Conservation (phyloP, 1,140 invertebrate genomes). For the Lepidurus packardi region DNA sequence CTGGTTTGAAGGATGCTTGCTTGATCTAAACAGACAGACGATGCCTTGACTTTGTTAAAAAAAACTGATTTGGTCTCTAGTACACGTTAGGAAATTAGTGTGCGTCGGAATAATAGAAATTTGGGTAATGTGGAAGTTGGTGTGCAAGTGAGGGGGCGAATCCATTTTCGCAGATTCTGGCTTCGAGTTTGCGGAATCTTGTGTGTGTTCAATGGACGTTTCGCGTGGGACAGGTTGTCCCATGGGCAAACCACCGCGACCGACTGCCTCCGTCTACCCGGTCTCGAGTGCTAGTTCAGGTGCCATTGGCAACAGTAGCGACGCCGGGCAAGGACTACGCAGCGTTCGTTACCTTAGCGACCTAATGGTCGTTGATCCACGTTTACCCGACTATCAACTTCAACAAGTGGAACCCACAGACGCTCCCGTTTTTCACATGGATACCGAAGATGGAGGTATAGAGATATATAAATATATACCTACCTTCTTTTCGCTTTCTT, state of each 20-base stretch:
- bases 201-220: neutral
- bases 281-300: neutral
- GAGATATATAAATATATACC: neutral
- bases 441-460: conserved; percentile 14
- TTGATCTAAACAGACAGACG: neutral
- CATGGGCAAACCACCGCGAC: conserved; percentile 11
- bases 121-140: neutral
- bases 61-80: too few relatives aligned
- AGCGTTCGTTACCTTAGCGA: neutral
- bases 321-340: neutral
- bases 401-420: neutral
- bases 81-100: too few relatives aligned
- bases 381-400: neutral
- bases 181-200: neutral
- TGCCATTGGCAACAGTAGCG: neutral
- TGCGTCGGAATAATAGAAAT: too few relatives aligned
- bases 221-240: neutral
- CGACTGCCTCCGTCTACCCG: neutral
- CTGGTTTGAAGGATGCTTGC: neutral
- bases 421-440: neutral
- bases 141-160: neutral
- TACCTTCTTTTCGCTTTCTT: too few relatives aligned
- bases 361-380: neutral
- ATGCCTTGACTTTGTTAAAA: neutral
- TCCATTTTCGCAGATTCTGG: neutral